These are phyloP conservation scores for Drosophila yooni DNA, from an alignment of 2,888 invertebrate genomes.

Conservation along the genomic window DNA sequence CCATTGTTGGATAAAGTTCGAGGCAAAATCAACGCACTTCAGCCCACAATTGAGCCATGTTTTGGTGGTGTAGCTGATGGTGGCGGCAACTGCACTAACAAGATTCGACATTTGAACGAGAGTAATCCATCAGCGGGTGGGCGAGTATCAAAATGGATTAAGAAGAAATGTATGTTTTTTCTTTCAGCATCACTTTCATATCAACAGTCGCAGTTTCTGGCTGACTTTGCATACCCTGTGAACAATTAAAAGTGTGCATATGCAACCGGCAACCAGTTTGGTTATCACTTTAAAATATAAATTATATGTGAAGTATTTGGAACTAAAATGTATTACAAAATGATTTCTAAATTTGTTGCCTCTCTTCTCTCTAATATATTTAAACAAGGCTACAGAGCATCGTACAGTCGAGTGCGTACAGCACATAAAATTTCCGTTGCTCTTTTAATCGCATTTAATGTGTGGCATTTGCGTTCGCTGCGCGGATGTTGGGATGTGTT, in stretches of 20 bases:
- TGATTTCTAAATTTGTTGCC: background rate
- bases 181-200: conserved; percentile 53
- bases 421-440: background rate
- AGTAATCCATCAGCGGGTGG: conserved; percentile 72
- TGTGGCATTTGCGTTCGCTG: conserved; percentile 58
- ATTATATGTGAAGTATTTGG: background rate
- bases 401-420: background rate
- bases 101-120: conserved; percentile 77
- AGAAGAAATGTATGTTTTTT: conserved; percentile 59
- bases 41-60: conserved; percentile 43
- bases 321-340: background rate
- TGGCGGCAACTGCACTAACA: conserved; percentile 58
- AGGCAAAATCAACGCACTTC: conserved; percentile 31
- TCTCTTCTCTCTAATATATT: background rate
- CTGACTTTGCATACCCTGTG: conserved; percentile 21
- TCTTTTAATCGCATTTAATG: conserved; percentile 64
- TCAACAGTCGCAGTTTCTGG: conserved; percentile 24
- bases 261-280: background rate
- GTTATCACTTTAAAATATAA: no score
- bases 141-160: conserved; percentile 70
- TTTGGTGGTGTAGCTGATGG: conserved; percentile 10
- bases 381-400: conserved; percentile 7
- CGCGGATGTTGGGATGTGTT: conserved; percentile 38
- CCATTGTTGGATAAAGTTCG: conserved; percentile 36
- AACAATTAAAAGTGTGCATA: background rate